Percentiles rank a stretch among this genome's conserved stretches.
phyloP scores from a whole-genome alignment of 2,888 invertebrate genomes.

The Beris morrisii region DNA sequence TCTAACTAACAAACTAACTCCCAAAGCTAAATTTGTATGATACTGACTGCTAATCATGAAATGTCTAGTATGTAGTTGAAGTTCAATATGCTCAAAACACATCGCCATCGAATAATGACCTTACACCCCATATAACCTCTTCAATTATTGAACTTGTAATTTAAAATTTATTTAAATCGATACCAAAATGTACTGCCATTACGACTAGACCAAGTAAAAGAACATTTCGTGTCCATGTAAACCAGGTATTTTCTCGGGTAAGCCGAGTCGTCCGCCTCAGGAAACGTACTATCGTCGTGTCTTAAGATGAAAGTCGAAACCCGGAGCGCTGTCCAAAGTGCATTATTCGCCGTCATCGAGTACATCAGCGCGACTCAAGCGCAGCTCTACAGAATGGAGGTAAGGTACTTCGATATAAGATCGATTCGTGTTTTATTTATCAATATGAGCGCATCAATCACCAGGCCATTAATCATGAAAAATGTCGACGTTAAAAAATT shows the following conservation, averaged over 20 bases:
- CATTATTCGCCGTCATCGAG: constrained; percentile 26
- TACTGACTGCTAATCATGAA: too few species aligned
- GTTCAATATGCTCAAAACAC: too few species aligned
- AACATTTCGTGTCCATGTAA: not conserved
- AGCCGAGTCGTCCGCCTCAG: constrained; percentile 13
- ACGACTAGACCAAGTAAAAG: not conserved
- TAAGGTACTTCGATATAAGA: not conserved
- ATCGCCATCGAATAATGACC: constrained; percentile 7
- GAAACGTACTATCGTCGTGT: constrained; percentile 15
- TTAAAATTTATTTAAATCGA: constrained; percentile 18
- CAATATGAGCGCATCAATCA: constrained; percentile 29
- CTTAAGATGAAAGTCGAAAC: constrained; percentile 25
- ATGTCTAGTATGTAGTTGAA: too few species aligned
- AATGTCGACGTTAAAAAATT: constrained; percentile 1
- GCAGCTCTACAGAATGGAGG: too few species aligned
- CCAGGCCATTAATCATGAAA: constrained; percentile 23
- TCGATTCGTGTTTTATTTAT: constrained; percentile 27
- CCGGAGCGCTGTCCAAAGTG: constrained; percentile 11
- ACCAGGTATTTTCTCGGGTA: not conserved
- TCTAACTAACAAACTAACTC: too few species aligned
- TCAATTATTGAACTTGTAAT: constrained; percentile 27
- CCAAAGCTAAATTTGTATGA: too few species aligned
- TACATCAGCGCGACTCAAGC: not conserved
- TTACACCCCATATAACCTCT: constrained; percentile 22
- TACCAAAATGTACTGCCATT: constrained; percentile 17